Evolutionary conservation across 2,797 vertebrate genomes (phyloP).

Genomic region (Chloroceryle inda): DNA sequence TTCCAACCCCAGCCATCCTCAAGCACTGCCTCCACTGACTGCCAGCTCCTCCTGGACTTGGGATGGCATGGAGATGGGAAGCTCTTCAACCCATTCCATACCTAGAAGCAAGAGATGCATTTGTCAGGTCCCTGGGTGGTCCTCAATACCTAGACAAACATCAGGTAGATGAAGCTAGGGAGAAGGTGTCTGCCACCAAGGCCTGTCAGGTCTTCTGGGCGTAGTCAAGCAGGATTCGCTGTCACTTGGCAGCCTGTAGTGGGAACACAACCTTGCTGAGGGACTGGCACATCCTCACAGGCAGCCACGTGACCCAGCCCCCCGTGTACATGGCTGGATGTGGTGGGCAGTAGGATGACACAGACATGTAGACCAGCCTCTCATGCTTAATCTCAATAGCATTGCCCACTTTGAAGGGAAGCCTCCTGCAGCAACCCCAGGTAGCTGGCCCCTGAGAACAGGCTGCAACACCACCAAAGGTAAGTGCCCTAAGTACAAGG

Average conservation of each 20-base stretch:
- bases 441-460: not conserved
- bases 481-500: not conserved
- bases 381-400: not conserved
- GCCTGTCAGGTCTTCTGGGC: not conserved
- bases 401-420: not conserved
- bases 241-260: not conserved
- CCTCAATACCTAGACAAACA: not conserved
- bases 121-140: not conserved
- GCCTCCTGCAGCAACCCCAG: not conserved
- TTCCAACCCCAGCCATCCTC: not conserved
- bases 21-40: not conserved
- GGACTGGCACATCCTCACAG: rapidly evolving
- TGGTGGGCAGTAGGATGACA: not conserved
- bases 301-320: not conserved
- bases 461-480: not conserved
- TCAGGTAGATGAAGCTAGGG: not conserved
- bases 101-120: not conserved
- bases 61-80: not conserved
- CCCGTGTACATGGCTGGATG: rapidly evolving
- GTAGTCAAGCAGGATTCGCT: not conserved
- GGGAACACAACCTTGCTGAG: not conserved
- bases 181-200: not conserved
- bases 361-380: not conserved
- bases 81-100: not conserved
- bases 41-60: not conserved